phyloP scores from a whole-genome alignment of 2,888 invertebrate genomes.

The Diploptera punctata region DNA sequence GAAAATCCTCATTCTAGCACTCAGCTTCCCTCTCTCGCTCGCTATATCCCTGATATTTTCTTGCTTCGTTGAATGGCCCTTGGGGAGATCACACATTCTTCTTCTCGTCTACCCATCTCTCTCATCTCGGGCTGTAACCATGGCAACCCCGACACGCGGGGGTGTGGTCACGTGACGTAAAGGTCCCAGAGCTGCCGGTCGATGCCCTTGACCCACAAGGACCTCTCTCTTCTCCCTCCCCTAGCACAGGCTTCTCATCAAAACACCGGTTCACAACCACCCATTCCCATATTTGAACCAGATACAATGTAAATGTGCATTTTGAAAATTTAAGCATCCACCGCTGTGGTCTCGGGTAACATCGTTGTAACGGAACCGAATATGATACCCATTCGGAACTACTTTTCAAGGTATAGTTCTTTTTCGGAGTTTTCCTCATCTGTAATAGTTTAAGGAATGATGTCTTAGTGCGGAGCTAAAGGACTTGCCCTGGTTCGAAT shows the following conservation, averaged over 20 bases:
- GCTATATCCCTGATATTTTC: slow-evolving; percentile 25
- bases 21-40: not conserved
- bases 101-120: not conserved
- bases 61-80: slow-evolving; percentile 37
- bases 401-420: too few species aligned
- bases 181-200: slow-evolving; percentile 29
- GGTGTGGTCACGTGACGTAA: slow-evolving; percentile 37
- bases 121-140: slow-evolving; percentile 34
- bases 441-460: too few species aligned
- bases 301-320: too few species aligned
- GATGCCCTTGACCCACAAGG: slow-evolving; percentile 42
- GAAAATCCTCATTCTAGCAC: slow-evolving; percentile 16
- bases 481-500: too few species aligned
- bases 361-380: too few species aligned
- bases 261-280: not conserved
- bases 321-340: too few species aligned
- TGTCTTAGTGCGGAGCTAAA: too few species aligned
- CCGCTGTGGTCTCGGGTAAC: too few species aligned
- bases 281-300: too few species aligned
- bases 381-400: too few species aligned
- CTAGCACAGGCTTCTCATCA: not conserved
- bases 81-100: slow-evolving; percentile 36
- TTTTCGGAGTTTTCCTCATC: too few species aligned
- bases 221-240: slow-evolving; percentile 22
- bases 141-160: slow-evolving; percentile 35